Conservation (phyloP, 2,888 invertebrate genomes). For the Itoplectis maculator region DNA sequence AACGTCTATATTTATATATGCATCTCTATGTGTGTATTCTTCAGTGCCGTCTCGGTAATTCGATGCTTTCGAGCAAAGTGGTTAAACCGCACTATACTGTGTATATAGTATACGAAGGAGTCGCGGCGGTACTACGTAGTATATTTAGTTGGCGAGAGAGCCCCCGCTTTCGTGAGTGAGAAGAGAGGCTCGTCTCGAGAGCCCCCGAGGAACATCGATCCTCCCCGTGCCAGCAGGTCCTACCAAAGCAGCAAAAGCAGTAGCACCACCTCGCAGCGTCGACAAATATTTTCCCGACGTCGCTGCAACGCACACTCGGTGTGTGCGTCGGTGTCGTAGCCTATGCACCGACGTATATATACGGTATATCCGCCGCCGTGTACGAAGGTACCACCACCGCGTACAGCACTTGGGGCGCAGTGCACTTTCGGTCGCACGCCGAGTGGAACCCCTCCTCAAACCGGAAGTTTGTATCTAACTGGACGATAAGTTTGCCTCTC, state of each 20-base stretch:
- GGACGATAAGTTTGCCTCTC: conserved; percentile 66
- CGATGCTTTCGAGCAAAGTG: conserved; percentile 67
- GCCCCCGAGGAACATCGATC: conserved; percentile 63
- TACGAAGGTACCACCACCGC: no score
- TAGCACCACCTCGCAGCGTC: conserved; percentile 59
- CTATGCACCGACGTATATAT: conserved; percentile 14
- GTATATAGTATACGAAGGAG: conserved; percentile 43
- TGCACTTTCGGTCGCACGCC: conserved; percentile 65
- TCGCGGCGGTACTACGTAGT: conserved; percentile 20
- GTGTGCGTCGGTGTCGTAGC: conserved; percentile 1
- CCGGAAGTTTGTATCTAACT: conserved; percentile 69
- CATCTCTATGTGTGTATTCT: conserved; percentile 53
- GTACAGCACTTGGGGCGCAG: conserved; percentile 51
- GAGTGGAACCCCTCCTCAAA: conserved; percentile 57
- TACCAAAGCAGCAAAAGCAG: conserved; percentile 53
- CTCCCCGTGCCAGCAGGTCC: conserved; percentile 46
- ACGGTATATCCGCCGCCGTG: conserved; percentile 10
- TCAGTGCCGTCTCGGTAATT: conserved; percentile 61
- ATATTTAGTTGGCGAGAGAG: conserved; percentile 63
- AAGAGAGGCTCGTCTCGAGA: conserved; percentile 65
- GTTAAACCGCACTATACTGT: conserved; percentile 57
- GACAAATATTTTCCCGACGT: conserved; percentile 67
- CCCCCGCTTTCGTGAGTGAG: conserved; percentile 56
- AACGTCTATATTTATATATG: conserved; percentile 22
- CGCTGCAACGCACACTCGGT: conserved; percentile 47